These are phyloP conservation scores for Trypoxylon attenuatum DNA, from an alignment of 2,888 invertebrate species.

Conservation along the genomic window DNA sequence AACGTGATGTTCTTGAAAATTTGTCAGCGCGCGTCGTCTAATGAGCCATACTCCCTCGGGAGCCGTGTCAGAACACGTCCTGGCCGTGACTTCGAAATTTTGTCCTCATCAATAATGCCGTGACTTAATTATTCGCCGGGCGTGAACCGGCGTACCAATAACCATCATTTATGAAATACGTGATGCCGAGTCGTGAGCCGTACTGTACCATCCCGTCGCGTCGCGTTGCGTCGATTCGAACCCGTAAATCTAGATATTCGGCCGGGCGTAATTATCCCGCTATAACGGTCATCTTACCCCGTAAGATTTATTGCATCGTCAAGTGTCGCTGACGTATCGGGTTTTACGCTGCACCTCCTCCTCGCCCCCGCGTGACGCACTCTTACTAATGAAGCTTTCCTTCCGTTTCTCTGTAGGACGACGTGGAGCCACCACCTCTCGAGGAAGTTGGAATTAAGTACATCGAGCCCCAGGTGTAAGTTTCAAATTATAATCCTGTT, in stretches of 20 bases:
- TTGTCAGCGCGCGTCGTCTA: not conserved
- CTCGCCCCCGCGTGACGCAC: not conserved
- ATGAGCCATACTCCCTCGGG: not conserved
- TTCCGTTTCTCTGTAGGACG: constrained; percentile 2
- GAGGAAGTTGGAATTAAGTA: not conserved
- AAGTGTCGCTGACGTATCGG: not conserved
- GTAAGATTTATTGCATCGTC: not conserved
- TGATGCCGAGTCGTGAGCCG: not conserved
- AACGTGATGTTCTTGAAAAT: not conserved
- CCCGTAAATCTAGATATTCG: constrained; percentile 15
- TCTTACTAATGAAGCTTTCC: not conserved
- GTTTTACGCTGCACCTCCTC: not conserved
- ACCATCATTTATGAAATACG: constrained; percentile 27
- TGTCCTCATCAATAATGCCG: constrained; percentile 25
- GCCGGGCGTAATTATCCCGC: constrained; percentile 16
- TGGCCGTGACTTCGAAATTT: constrained; percentile 6
- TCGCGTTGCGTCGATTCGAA: not conserved
- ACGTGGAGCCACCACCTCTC: not conserved
- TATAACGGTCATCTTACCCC: not conserved
- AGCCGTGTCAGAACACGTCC: too few species aligned
- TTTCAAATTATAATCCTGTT: too few species aligned
- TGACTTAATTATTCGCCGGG: constrained; percentile 30
- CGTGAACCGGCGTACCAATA: constrained; percentile 29
- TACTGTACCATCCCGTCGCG: not conserved
- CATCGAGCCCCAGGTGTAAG: not conserved